Conservation (phyloP, 92 coral and sea anemone genomes). For the Paramuricea clavata region DNA sequence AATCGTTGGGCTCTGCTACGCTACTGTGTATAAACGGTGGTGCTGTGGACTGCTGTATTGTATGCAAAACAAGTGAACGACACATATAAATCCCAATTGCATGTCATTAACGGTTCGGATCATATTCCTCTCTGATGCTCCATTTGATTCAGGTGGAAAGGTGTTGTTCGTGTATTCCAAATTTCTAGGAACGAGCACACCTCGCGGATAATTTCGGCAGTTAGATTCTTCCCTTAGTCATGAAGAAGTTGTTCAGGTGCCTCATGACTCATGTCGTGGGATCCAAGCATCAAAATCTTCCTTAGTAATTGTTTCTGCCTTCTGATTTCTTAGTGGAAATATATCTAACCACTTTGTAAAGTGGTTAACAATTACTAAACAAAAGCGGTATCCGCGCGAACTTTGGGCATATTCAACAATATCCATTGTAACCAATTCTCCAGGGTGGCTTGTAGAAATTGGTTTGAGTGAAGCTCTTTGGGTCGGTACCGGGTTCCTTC, state of each 20-base stretch:
- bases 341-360: constrained; percentile 37
- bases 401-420: constrained; percentile 39
- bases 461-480: constrained; percentile 68
- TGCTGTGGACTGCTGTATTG: no score
- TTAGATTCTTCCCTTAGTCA: constrained; percentile 58
- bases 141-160: no score
- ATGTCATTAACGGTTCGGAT: no score
- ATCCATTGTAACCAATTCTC: constrained; percentile 66
- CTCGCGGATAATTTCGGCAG: constrained; percentile 36
- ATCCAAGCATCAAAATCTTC: constrained; percentile 43
- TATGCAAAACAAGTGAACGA: no score
- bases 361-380: constrained; percentile 33
- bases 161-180: not conserved
- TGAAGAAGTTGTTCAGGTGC: constrained; percentile 61
- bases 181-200: no score
- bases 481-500: constrained; percentile 44
- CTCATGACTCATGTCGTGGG: no score
- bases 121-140: no score
- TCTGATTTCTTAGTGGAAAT: constrained; percentile 13
- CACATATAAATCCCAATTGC: no score
- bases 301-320: constrained; percentile 41
- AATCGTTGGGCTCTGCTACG: no score
- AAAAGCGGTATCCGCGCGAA: constrained; percentile 29
- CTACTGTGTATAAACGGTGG: no score
- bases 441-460: constrained; percentile 43